Base-by-base conservation (phyloP, 35 echinoderm and acorn worm genomes). In the Apostichopus californicus region DNA sequence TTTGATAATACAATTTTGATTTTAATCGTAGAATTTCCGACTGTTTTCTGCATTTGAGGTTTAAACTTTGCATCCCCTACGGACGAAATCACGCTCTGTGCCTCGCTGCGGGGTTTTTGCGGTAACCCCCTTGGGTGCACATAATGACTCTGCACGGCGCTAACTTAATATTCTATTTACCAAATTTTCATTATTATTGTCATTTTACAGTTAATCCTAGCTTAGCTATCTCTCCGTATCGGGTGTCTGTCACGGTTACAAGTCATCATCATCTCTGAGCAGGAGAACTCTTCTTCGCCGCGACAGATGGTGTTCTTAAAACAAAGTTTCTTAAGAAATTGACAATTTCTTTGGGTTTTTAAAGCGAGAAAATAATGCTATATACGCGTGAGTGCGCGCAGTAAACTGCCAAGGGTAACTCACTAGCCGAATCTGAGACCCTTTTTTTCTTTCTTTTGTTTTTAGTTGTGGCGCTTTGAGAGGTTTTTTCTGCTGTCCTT, bases 141-240 rank as follows among this genome's bases (percentile, higher is more conserved):
- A 72, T 89, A 89, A 89, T 89, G 61, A 89, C 63, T 89, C 86
- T 26, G 46, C 86, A 25, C 54, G 86, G 86, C 68, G 68, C 64
- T 89, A 89, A 72, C 23, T 89, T 89, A 89, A 89, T 89, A 72
- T 89, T 89, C 86, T 89, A 64, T 89, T 89, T 89, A 89, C 86
- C 86, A 89, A 89, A 89, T 71, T 89, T 89, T 89, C 86, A 89
- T 89, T 89, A 89, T 8, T 46, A n/a, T 85, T 85, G 81, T 85
- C 81, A 85, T 85, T 85, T 46, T 85, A 85, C 81, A 58, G 81
- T 85, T 85, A 85, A 85, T 85, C 55, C 57, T 85, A 18, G 81
- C 81, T 22, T 58, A 21, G 58, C 55, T 23, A 85, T 57, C 81
- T 59, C 17, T 58, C n/a, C 55, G n/a, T 85, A 85, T 85, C 81